phyloP scores from a whole-genome alignment of 2,888 invertebrate species.

The Carpatolechia fugitivella region DNA sequence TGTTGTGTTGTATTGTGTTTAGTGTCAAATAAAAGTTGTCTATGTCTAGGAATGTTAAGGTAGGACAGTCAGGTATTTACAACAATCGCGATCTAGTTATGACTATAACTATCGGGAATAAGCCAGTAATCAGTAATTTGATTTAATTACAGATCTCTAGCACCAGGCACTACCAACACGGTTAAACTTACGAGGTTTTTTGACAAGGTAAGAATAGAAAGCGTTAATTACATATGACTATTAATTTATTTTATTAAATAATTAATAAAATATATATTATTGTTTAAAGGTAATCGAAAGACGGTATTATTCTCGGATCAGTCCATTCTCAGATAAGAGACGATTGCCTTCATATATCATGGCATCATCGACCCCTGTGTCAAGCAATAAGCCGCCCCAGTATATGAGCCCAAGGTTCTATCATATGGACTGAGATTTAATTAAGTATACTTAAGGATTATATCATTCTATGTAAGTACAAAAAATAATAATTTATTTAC shows the following conservation, averaged over 20 bases:
- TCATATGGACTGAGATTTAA: constrained; percentile 73
- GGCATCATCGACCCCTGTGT: constrained; percentile 61
- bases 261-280: background rate
- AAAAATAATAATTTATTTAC: background rate
- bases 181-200: constrained; percentile 96
- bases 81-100: too few species aligned
- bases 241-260: too few species aligned
- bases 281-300: constrained; percentile 69
- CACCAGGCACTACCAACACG: constrained; percentile 96
- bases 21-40: too few species aligned
- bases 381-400: constrained; percentile 56
- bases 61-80: too few species aligned
- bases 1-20: too few species aligned
- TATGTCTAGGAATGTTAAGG: too few species aligned
- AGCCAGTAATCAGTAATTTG: background rate
- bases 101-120: too few species aligned
- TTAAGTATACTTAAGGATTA: background rate
- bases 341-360: constrained; percentile 62
- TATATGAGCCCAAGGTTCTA: constrained; percentile 78
- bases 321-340: constrained; percentile 75
- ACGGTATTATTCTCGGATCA: constrained; percentile 75
- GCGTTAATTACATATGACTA: too few species aligned
- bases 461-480: constrained; percentile 17
- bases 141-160: constrained; percentile 83
- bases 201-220: constrained; percentile 86